A percentile compares a stretch with the other conserved stretches of the same genome.
Evolutionary conservation across 2,113 vertebrate species (phyloP).

Genomic region (human (Homo sapiens)): GRCh38 chrX:132597001-132597500

Average conservation of each 20-base stretch:
- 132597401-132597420: neutral
- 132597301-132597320: constrained; percentile 33
- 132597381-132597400: neutral
- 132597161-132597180: constrained; percentile 24
- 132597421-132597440: neutral
- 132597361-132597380: neutral
- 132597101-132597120: neutral
- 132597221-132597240: constrained; percentile 26
- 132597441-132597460: neutral
- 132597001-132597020: constrained; percentile 2
- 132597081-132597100: constrained; percentile 34
- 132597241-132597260: neutral
- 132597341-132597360: neutral
- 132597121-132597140: constrained; percentile 12
- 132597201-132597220: neutral
- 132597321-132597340: neutral
- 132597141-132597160: constrained; percentile 38
- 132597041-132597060: constrained; percentile 20
- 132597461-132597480: neutral
- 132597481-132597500: neutral
- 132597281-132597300: neutral
- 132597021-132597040: constrained; percentile 26
- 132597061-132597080: constrained; percentile 21
- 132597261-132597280: neutral
- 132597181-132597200: neutral